Percentiles rank a stretch among this genome's conserved stretches.
Evolutionary conservation across 2,888 invertebrate species (phyloP).

Genomic region (Notodonta dromedarius): DNA sequence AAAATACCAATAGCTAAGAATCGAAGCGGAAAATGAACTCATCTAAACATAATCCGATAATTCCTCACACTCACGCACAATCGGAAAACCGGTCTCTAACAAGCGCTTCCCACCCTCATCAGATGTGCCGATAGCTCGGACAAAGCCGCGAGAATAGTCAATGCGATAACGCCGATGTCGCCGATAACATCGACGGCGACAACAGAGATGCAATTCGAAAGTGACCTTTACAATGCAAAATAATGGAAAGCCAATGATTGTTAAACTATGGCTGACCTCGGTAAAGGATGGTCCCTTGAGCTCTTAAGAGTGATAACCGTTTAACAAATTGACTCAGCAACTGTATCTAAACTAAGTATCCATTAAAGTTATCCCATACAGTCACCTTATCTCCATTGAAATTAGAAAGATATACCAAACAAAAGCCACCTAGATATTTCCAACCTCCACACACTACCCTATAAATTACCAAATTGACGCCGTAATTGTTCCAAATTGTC

Average conservation of each 20-base stretch:
- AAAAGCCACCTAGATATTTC: not conserved
- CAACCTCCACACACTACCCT: not conserved
- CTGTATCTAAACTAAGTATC: too few relatives aligned
- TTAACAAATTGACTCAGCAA: too few relatives aligned
- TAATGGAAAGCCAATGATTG: constrained; percentile 59
- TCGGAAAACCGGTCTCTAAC: constrained; percentile 21
- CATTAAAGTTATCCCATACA: too few relatives aligned
- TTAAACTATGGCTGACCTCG: constrained; percentile 47
- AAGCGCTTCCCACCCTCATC: constrained; percentile 50
- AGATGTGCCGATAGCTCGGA: constrained; percentile 58
- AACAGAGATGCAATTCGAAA: constrained; percentile 66
- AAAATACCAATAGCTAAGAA: not conserved
- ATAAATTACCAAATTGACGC: not conserved
- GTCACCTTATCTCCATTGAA: too few relatives aligned
- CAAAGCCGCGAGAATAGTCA: constrained; percentile 64
- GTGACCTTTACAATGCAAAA: constrained; percentile 61
- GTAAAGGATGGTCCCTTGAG: constrained; percentile 24
- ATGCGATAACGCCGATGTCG: constrained; percentile 58
- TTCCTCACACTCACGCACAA: not conserved
- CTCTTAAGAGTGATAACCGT: too few relatives aligned
- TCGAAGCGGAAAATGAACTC: not conserved
- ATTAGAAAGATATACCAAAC: not conserved
- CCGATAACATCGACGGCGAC: not conserved
- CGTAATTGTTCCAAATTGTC: constrained; percentile 1
- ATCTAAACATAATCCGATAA: not conserved